phyloP scores from a whole-genome alignment of 2,797 vertebrate species.

The Babyrousa celebensis region DNA sequence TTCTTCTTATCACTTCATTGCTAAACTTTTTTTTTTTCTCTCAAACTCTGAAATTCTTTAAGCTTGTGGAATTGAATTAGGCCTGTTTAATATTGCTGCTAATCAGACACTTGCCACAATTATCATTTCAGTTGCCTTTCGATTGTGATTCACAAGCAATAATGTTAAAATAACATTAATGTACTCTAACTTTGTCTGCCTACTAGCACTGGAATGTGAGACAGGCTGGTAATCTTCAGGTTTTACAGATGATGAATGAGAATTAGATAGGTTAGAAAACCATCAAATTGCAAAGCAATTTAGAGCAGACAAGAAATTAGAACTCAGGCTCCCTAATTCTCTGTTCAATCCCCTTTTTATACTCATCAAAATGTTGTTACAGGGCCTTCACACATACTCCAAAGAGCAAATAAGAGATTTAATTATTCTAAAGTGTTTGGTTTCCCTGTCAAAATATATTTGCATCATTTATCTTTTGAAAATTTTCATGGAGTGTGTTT shows the following conservation, averaged over 20 bases:
- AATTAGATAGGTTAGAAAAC: not conserved
- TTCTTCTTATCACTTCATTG: conserved; percentile 34
- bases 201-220: not conserved
- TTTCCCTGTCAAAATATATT: conserved; percentile 62
- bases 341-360: not conserved
- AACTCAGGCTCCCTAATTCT: not conserved
- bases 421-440: conserved; percentile 49
- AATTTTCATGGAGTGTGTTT: conserved; percentile 55
- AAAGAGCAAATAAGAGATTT: conserved; percentile 16
- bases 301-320: not conserved
- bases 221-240: not conserved
- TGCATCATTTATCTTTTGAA: conserved; percentile 71
- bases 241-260: conserved; percentile 22
- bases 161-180: conserved; percentile 35
- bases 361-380: not conserved
- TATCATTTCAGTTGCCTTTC: conserved; percentile 51
- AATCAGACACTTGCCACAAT: not conserved
- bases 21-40: conserved; percentile 23
- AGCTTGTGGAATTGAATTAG: conserved; percentile 28
- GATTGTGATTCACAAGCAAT: not conserved
- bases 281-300: not conserved
- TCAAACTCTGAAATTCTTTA: conserved; percentile 54
- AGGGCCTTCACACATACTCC: not conserved
- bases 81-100: not conserved
- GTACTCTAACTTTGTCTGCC: not conserved